phyloP scores from a whole-genome alignment of 1,140 invertebrate genomes.

The Rhopalosiphum maidis region DNA sequence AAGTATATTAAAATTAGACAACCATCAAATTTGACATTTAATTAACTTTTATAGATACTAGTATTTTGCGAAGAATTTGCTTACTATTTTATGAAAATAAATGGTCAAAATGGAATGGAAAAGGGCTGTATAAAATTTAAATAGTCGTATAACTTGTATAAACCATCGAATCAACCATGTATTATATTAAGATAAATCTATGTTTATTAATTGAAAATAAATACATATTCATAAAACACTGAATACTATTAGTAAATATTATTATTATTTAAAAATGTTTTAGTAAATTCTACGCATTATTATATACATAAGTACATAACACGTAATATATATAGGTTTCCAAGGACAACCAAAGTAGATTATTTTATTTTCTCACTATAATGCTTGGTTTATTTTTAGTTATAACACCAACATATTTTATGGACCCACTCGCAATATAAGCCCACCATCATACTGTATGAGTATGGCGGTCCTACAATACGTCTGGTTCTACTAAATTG shows the following conservation, averaged over 20 bases:
- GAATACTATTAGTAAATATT: not conserved
- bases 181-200: not conserved
- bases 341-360: not conserved
- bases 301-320: not conserved
- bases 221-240: not conserved
- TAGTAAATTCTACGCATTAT: not conserved
- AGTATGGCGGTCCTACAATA: not conserved
- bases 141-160: constrained; percentile 7
- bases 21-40: not conserved
- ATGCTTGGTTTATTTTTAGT: not conserved
- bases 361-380: not conserved
- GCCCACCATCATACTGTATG: not conserved
- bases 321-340: not conserved
- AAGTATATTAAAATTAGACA: not conserved
- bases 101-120: not conserved
- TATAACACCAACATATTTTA: not conserved
- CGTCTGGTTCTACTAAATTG: not conserved
- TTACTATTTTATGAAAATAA: not conserved
- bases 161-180: not conserved
- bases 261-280: too few relatives aligned
- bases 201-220: constrained; percentile 1
- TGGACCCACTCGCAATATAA: not conserved
- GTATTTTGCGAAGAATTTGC: not conserved
- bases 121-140: not conserved
- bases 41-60: constrained; percentile 2